Base-by-base conservation (phyloP, 2,113 vertebrate genomes). In the Centropus unirufus region DNA sequence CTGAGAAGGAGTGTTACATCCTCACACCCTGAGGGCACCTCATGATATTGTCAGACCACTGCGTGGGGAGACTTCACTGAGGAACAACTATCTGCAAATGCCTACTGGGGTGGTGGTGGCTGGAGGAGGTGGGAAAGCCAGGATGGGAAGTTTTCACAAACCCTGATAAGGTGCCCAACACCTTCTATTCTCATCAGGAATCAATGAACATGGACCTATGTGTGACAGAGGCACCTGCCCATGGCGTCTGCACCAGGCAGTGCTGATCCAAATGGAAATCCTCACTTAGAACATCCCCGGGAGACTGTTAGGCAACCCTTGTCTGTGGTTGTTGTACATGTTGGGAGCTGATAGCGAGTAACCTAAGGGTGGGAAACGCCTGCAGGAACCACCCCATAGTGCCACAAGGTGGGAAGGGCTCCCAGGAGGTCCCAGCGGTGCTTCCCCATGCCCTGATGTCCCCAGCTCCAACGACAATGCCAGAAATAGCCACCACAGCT, bases 171-270 rank as follows among this genome's bases (percentile, higher is more conserved):
- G 14, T 79, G 39, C 67, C 54, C 77, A 42, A 1, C 27, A 58
- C 17, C 17, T 8, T 63, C 69, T 49, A 51, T 30, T 78, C 32
- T 77, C 52, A 8, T 32, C 74, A 75, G 74, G 0, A 0, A 44
- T 36, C 81, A 22, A 1, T 27, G 42, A 72, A 62, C 1, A 0
- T 46, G n/a, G 81, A 87, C 46, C 2, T 1, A 20, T 0, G 0
- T n/a, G 57, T 59, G 62, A 51, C 0, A 11, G 59, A 64, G 84
- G 22, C 0, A 0, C 23, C n/a, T 10, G 1, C 51, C 36, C 51
- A 9, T 2, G 3, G 29, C 42, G 17, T 34, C n/a, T n/a, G 63
- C 32, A 70, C 21, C 20, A 0, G 0, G 57, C 66, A 17, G 61
- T 9, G 64, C 40, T 12, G 14, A 58, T 40, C 66, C 72, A 26